Evolutionary conservation across 2,113 vertebrate genomes (phyloP).

Genomic region (Dicerorhinus sumatrensis): DNA sequence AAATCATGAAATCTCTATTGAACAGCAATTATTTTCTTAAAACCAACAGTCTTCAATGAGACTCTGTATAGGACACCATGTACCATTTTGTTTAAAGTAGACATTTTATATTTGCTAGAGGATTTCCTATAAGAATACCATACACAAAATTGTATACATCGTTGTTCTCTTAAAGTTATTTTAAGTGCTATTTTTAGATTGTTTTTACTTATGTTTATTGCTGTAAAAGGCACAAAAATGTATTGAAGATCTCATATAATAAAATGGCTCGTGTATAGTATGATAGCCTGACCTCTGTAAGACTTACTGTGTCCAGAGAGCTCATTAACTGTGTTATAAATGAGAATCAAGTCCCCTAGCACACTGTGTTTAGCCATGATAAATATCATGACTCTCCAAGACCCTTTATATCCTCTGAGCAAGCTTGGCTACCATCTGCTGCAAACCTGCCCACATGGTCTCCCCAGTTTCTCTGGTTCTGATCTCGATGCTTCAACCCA

Average conservation of each 20-base stretch:
- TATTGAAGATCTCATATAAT: not conserved
- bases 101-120: not conserved
- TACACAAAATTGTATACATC: not conserved
- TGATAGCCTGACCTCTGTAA: not conserved
- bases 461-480: not conserved
- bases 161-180: not conserved
- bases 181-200: not conserved
- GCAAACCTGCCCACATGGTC: not conserved
- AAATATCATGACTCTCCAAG: not conserved
- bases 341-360: not conserved
- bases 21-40: constrained; percentile 30
- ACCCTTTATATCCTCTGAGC: not conserved
- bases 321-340: constrained; percentile 12
- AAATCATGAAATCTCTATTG: not conserved
- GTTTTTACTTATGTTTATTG: not conserved
- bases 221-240: not conserved
- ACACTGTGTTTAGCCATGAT: not conserved
- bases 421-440: not conserved
- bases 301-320: not conserved
- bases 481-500: not conserved
- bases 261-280: not conserved
- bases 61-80: not conserved
- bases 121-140: not conserved
- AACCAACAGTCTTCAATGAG: not conserved
- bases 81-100: not conserved